Conservation (phyloP, 2,113 vertebrate species). For the Tychaedon coryphoeus region DNA sequence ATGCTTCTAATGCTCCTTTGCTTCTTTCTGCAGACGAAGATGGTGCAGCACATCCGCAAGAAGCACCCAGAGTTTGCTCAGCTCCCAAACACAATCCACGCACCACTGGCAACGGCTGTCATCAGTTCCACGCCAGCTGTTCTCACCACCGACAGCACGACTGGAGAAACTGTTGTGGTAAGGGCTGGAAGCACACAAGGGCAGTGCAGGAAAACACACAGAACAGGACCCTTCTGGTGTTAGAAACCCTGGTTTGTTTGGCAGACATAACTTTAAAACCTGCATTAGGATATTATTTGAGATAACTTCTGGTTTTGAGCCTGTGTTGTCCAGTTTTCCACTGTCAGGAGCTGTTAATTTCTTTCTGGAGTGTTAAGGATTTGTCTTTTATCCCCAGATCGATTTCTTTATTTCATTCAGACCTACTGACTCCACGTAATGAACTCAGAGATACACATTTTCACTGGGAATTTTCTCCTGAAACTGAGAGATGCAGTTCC, state of each 20-base stretch:
- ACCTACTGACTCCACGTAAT: not conserved
- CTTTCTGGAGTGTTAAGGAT: not conserved
- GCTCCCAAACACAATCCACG: conserved; percentile 80
- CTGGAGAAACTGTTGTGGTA: conserved; percentile 92
- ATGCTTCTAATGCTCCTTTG: not conserved
- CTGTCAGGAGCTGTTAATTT: not conserved
- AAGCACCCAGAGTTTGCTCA: conserved; percentile 93
- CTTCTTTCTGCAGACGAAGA: conserved; percentile 84
- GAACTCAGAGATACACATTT: not conserved
- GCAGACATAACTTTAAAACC: not conserved
- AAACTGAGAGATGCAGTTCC: not conserved
- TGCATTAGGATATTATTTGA: not conserved
- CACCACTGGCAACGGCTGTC: conserved; percentile 81
- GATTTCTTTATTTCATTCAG: not conserved
- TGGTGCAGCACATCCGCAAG: conserved; percentile 98
- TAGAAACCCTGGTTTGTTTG: not conserved
- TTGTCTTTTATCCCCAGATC: not conserved
- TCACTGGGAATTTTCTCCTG: not conserved
- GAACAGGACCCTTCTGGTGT: not conserved
- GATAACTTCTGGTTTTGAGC: not conserved
- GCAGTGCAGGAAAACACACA: not conserved
- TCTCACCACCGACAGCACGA: conserved; percentile 80
- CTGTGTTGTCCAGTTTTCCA: not conserved
- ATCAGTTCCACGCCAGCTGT: conserved; percentile 88
- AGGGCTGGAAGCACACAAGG: conserved; percentile 20